Percentiles rank a stretch among this genome's conserved stretches.
phyloP scores from a whole-genome alignment of 1,140 invertebrate genomes.

The Anastrepha ludens region DNA sequence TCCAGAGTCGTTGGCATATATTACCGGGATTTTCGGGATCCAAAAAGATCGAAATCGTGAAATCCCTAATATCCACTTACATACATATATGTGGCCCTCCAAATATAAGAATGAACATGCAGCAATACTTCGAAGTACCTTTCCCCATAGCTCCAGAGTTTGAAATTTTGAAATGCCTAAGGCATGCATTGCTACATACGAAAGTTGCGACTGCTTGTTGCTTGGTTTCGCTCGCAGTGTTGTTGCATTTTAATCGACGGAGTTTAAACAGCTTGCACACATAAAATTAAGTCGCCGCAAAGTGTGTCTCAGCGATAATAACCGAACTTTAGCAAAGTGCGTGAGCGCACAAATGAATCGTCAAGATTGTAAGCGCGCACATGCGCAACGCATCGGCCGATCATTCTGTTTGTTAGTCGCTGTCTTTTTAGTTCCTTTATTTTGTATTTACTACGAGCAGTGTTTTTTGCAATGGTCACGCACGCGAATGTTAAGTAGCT shows the following conservation, averaged over 20 bases:
- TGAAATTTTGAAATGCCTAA: too few species aligned
- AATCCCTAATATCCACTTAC: too few species aligned
- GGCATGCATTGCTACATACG: too few species aligned
- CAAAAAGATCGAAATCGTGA: too few species aligned
- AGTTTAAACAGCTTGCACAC: not conserved
- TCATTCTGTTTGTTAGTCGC: conserved; percentile 1
- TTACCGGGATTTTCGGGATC: too few species aligned
- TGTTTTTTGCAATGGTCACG: conserved; percentile 40
- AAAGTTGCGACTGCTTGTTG: too few species aligned
- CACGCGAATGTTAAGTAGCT: conserved; percentile 28
- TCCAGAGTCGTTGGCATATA: too few species aligned
- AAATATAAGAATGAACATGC: too few species aligned
- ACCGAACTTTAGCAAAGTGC: not conserved
- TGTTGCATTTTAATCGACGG: not conserved
- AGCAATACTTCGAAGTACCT: too few species aligned
- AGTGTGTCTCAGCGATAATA: not conserved
- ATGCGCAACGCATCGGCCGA: conserved; percentile 62
- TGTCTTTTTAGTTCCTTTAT: conserved; percentile 53
- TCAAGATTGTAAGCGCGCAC: conserved; percentile 63
- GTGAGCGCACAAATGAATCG: conserved; percentile 34
- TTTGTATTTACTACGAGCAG: conserved; percentile 37
- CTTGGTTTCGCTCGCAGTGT: not conserved
- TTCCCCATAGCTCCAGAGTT: too few species aligned
- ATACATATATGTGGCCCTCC: too few species aligned
- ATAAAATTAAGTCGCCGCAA: conserved; percentile 4